phyloP scores from a whole-genome alignment of 2,888 invertebrate species.

The Sphaerolaimus hirsutus region DNA sequence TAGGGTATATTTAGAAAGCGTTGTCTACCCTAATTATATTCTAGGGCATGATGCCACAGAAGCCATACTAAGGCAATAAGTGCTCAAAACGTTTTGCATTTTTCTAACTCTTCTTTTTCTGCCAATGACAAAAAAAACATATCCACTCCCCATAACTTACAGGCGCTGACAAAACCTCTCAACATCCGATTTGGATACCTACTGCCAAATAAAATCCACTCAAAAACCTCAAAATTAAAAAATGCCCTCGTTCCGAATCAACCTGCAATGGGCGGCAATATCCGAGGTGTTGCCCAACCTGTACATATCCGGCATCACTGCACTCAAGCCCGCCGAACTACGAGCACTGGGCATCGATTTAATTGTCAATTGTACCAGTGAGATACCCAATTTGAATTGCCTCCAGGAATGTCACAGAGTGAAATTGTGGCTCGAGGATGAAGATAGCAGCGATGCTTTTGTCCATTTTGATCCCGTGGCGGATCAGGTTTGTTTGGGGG shows the following conservation, averaged over 20 bases:
- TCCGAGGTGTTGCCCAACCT: conserved; percentile 34
- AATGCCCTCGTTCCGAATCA: conserved; percentile 16
- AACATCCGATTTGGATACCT: too few species aligned
- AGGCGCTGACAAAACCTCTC: too few species aligned
- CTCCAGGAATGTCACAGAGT: conserved; percentile 18
- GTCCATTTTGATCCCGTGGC: conserved; percentile 18
- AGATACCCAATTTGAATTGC: conserved; percentile 40
- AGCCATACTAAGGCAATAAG: too few species aligned
- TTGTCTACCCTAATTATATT: too few species aligned
- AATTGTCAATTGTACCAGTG: conserved; percentile 56
- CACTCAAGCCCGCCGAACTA: conserved; percentile 39
- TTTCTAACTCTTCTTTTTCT: too few species aligned
- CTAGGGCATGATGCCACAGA: too few species aligned
- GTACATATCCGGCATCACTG: conserved; percentile 53
- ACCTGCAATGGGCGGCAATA: conserved; percentile 20
- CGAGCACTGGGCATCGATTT: conserved; percentile 45
- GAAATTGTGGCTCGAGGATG: conserved; percentile 24
- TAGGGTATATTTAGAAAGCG: too few species aligned
- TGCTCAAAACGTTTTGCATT: too few species aligned
- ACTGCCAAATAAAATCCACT: too few species aligned
- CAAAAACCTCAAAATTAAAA: neutral
- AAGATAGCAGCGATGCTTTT: conserved; percentile 17
- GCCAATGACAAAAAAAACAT: too few species aligned
- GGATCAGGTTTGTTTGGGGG: too few species aligned
- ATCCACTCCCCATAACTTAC: too few species aligned